Base-by-base conservation (phyloP, 2,888 invertebrate species). In the Hydraecia micacea region DNA sequence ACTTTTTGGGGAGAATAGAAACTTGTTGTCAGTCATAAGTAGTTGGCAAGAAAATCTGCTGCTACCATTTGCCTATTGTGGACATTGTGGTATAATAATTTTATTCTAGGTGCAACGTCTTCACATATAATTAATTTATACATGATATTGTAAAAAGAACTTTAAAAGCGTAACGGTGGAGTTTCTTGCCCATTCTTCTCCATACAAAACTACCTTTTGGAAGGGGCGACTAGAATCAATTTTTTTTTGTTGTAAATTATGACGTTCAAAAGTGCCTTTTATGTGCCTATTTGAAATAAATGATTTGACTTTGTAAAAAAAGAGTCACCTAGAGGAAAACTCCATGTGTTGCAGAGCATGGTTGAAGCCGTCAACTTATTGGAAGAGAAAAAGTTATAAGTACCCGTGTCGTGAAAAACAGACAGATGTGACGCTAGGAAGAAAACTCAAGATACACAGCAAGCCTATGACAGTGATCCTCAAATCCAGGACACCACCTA, bases 401-500 rank as follows among this genome's bases (percentile, higher is more conserved):
- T n/a, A 60, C 52, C 52, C 21, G 21, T 52, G 3, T 52, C 21
- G 7, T 52, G 21, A 21, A 55, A 58, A 58, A 1, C 18, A 62
- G 7, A 32, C 32, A 62, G 8, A 62, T 25, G 28, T 18, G n/a
- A 52, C 5, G 39, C 1, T 18, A n/a, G 25, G 11, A 18, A 75
- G 28, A 8, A 6, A 68, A 58, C 1, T 21, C 6, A 18, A 74
- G 9, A 69, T 25, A 11, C 3, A 32, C 9, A 32, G 63, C 36
- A 18, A 36, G 25, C 21, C 21, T 36, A 6, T 36, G 49, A 32
- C 25, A 70, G 15, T n/a, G 39, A 62, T 67, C 32, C 13, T 58
- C 36, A 66, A 74, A 83, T 63, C 28, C 55, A 72, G 71, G 73
- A 68, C 75, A 74, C 67, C 58, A 68, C 65, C 69, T 60, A 83